phyloP scores from a whole-genome alignment of 2,113 vertebrate genomes.

The Callaeas wilsoni region DNA sequence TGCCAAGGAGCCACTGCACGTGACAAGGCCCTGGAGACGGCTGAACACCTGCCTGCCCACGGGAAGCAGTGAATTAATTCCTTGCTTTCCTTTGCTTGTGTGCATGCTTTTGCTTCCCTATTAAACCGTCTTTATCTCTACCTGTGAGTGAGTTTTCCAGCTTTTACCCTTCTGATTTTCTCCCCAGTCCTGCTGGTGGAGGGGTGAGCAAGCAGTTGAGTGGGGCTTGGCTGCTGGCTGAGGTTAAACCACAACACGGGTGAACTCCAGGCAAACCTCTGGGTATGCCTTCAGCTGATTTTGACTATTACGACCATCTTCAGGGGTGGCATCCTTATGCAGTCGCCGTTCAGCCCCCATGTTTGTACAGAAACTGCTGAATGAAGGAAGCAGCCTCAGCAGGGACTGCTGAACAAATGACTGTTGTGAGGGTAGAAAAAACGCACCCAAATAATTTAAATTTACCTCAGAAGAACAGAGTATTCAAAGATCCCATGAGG shows the following conservation, averaged over 20 bases:
- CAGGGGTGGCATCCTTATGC: background rate
- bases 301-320: background rate
- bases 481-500: background rate
- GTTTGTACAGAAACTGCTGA: background rate
- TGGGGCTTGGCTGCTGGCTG: background rate
- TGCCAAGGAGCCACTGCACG: background rate
- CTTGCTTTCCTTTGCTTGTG: background rate
- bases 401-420: background rate
- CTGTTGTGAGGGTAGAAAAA: background rate
- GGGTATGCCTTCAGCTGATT: background rate
- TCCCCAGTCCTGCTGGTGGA: rapidly evolving
- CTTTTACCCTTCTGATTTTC: background rate
- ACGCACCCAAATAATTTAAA: background rate
- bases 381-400: background rate
- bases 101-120: background rate
- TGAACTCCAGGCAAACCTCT: background rate
- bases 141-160: rapidly evolving
- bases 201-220: background rate
- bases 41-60: background rate
- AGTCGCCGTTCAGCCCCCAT: rapidly evolving
- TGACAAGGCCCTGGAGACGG: background rate
- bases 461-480: background rate
- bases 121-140: background rate
- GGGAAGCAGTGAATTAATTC: background rate
- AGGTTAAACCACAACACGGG: background rate